Conservation (phyloP, 2,888 invertebrate genomes). For the Drosophila quasianomalipes region DNA sequence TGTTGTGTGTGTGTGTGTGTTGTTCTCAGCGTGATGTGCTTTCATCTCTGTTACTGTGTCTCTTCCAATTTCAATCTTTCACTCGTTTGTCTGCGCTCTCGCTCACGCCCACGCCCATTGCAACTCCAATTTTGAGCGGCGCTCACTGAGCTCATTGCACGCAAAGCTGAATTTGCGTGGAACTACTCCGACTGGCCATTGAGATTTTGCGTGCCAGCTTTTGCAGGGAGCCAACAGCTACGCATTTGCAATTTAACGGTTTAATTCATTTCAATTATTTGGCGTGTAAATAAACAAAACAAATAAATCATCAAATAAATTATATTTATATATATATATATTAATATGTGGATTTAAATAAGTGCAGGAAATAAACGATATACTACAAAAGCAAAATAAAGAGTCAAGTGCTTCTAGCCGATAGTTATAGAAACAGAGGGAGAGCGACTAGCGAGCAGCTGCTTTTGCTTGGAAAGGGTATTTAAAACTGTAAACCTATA, state of each 20-base stretch:
- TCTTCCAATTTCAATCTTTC: slow-evolving; percentile 58
- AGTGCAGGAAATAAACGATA: slow-evolving; percentile 38
- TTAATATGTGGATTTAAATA: slow-evolving; percentile 39
- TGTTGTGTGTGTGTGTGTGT: slow-evolving; percentile 39
- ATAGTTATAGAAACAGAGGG: neutral
- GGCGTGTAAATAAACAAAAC: slow-evolving; percentile 76
- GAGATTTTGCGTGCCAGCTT: slow-evolving; percentile 85
- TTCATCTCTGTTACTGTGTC: slow-evolving; percentile 46
- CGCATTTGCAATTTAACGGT: slow-evolving; percentile 47
- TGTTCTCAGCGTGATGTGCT: slow-evolving; percentile 57
- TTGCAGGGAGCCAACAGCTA: slow-evolving; percentile 88
- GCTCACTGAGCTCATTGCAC: slow-evolving; percentile 69
- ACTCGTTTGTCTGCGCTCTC: slow-evolving; percentile 48
- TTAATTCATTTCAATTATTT: slow-evolving; percentile 62
- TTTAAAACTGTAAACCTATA: slow-evolving; percentile 34
- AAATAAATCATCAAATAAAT: slow-evolving; percentile 75
- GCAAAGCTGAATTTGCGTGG: slow-evolving; percentile 81
- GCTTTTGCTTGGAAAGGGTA: slow-evolving; percentile 20
- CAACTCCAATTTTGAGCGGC: slow-evolving; percentile 46
- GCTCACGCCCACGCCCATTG: slow-evolving; percentile 44
- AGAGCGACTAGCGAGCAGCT: slow-evolving; percentile 16
- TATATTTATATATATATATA: slow-evolving; percentile 44
- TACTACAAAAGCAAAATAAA: slow-evolving; percentile 33
- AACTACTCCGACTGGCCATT: slow-evolving; percentile 82
- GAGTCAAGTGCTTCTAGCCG: slow-evolving; percentile 12